Evolutionary conservation across 2,888 invertebrate genomes (phyloP).

Genomic region (Micropterix aruncella): DNA sequence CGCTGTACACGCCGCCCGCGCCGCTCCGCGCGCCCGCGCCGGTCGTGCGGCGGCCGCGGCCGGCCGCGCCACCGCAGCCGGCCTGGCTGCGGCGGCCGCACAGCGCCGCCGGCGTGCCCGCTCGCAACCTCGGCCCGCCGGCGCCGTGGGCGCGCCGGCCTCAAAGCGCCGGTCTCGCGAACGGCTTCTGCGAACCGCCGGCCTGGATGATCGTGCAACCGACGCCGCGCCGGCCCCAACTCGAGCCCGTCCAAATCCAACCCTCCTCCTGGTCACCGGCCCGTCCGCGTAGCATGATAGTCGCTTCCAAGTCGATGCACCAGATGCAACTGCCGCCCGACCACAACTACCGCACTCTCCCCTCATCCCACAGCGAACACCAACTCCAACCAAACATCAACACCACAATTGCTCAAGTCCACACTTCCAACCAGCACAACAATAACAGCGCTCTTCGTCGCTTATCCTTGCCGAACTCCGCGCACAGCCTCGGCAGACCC

Average conservation of each 20-base stretch:
- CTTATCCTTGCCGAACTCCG: constrained; percentile 35
- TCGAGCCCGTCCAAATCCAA: constrained; percentile 22
- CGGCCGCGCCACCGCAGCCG: constrained; percentile 7
- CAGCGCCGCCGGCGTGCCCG: constrained; percentile 36
- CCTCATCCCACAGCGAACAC: constrained; percentile 47
- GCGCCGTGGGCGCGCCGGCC: constrained; percentile 33
- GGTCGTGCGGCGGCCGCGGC: constrained; percentile 12
- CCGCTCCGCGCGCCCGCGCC: constrained; percentile 20
- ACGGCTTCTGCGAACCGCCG: constrained; percentile 26
- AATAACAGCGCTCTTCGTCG: constrained; percentile 36
- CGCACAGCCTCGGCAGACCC: constrained; percentile 30
- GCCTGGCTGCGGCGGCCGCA: constrained; percentile 32
- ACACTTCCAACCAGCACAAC: constrained; percentile 34
- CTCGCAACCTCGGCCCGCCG: constrained; percentile 16
- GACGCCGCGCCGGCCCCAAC: constrained; percentile 37
- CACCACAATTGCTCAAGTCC: constrained; percentile 24
- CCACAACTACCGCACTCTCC: constrained; percentile 36
- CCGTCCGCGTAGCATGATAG: constrained; percentile 23
- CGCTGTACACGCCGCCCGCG: constrained; percentile 40
- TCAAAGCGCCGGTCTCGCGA: constrained; percentile 44
- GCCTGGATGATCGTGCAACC: constrained; percentile 37
- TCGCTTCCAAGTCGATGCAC: constrained; percentile 16
- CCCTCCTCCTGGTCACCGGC: constrained; percentile 16
- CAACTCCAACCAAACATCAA: constrained; percentile 31
- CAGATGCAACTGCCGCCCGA: constrained; percentile 14